phyloP scores from a whole-genome alignment of 2,888 invertebrate genomes.

The Ceramica pisi region DNA sequence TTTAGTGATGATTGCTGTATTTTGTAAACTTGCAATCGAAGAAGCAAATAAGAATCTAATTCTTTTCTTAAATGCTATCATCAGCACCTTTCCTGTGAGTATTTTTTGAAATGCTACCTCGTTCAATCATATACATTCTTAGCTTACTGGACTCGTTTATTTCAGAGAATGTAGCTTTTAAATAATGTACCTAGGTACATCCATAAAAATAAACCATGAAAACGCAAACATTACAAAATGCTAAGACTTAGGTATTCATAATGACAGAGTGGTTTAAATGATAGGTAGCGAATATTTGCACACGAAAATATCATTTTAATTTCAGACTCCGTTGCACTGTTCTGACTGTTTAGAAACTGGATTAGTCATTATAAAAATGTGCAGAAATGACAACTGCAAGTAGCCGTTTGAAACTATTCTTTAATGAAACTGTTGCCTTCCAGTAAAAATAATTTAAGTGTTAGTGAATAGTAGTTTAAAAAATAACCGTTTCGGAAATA shows the following conservation, averaged over 20 bases:
- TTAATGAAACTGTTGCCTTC: no score
- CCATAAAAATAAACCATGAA: slow-evolving; percentile 34
- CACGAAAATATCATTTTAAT: slow-evolving; percentile 79
- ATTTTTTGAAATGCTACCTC: not conserved
- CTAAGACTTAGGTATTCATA: slow-evolving; percentile 37
- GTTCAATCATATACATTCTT: not conserved
- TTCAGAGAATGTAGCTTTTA: not conserved
- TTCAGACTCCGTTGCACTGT: slow-evolving; percentile 64
- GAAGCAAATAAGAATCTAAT: no score
- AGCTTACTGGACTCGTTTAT: not conserved
- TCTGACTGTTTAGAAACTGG: slow-evolving; percentile 23
- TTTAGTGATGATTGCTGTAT: no score
- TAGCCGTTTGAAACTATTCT: not conserved
- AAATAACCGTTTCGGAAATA: no score
- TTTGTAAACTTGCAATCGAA: no score
- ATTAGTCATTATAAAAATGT: slow-evolving; percentile 19
- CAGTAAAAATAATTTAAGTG: no score
- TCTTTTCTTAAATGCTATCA: no score
- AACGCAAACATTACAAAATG: slow-evolving; percentile 22
- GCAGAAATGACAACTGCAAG: slow-evolving; percentile 24
- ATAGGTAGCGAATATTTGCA: slow-evolving; percentile 65
- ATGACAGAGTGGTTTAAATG: slow-evolving; percentile 53
- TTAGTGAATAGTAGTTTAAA: no score
- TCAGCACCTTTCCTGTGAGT: no score
- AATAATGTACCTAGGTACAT: not conserved